These are phyloP conservation scores for Stenodera caucasica DNA, from an alignment of 2,888 invertebrate species.

Conservation along the genomic window DNA sequence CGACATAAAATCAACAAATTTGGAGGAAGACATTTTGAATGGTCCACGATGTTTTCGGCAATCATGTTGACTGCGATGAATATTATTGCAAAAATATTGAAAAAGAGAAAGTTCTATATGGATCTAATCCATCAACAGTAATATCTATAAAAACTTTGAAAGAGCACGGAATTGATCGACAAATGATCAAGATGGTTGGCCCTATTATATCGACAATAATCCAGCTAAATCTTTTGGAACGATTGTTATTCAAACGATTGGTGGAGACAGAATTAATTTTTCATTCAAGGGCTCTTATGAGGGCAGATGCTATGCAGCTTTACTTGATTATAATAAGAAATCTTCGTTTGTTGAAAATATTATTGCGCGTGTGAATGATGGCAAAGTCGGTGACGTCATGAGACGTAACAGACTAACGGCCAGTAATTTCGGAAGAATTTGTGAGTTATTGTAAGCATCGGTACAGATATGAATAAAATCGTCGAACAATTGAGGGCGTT, in stretches of 20 bases:
- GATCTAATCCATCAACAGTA: not conserved
- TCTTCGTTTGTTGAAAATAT: slow-evolving; percentile 10
- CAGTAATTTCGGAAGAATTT: slow-evolving; percentile 2
- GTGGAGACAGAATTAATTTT: too few species aligned
- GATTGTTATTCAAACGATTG: slow-evolving; percentile 37
- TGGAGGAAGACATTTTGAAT: not conserved
- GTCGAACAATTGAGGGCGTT: too few species aligned
- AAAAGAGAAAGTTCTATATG: not conserved
- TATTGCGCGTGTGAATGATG: slow-evolving; percentile 3
- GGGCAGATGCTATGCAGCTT: slow-evolving; percentile 43
- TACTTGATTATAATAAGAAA: slow-evolving; percentile 39
- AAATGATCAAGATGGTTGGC: slow-evolving; percentile 27
- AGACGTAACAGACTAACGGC: not conserved
- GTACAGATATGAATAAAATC: not conserved
- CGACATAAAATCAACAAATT: not conserved
- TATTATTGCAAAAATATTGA: slow-evolving; percentile 11
- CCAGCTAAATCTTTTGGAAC: slow-evolving; percentile 44
- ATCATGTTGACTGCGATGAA: not conserved
- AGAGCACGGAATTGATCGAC: slow-evolving; percentile 7
- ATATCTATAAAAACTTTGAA: not conserved
- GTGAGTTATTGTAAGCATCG: not conserved
- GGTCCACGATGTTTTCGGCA: not conserved
- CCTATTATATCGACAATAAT: slow-evolving; percentile 40
- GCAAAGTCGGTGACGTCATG: not conserved
- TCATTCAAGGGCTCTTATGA: slow-evolving; percentile 40